phyloP scores from a whole-genome alignment of 2,113 vertebrate genomes.

The Thryonomys swinderianus region DNA sequence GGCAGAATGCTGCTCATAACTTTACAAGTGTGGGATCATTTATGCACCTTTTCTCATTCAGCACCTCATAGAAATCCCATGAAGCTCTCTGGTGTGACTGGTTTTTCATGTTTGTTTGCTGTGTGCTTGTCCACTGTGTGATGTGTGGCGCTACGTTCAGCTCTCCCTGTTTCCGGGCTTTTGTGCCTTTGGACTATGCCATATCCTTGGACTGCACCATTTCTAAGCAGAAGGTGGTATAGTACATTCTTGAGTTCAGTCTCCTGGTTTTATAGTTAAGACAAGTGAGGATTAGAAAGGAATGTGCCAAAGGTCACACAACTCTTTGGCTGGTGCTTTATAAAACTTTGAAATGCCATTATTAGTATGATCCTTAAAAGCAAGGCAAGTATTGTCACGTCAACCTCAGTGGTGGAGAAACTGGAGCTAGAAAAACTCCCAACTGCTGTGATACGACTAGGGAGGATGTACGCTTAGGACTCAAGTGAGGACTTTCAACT shows the following conservation, averaged over 20 bases:
- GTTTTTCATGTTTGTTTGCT: not conserved
- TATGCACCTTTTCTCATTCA: not conserved
- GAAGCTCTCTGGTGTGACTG: not conserved
- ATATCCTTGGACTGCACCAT: not conserved
- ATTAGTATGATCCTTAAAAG: not conserved
- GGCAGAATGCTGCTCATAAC: not conserved
- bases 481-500: not conserved
- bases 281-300: conserved; percentile 6
- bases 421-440: not conserved
- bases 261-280: not conserved
- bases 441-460: not conserved
- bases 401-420: not conserved
- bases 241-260: not conserved
- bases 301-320: not conserved
- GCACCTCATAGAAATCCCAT: not conserved
- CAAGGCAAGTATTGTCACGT: not conserved
- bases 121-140: not conserved
- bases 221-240: not conserved
- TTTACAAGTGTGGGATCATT: not conserved
- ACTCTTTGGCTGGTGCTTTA: not conserved
- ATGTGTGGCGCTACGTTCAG: not conserved
- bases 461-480: not conserved
- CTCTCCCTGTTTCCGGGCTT: not conserved
- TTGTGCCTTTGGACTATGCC: not conserved
- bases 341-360: not conserved